Percentiles rank a stretch among this genome's conserved stretches.
Conservation (phyloP, 2,888 invertebrate species). For the Parasteatoda lunata region DNA sequence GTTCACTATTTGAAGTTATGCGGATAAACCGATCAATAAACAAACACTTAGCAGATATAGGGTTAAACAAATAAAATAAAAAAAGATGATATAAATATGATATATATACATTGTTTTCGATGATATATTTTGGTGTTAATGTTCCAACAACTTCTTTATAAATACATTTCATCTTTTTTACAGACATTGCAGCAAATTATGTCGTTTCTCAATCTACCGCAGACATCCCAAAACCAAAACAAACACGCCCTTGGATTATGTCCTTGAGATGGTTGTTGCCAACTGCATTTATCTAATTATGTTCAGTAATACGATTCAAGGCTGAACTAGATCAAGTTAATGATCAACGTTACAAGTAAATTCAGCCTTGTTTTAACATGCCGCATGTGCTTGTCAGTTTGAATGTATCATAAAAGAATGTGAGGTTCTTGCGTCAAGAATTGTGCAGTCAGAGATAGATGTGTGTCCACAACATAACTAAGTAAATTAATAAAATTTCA, state of each 20-base stretch:
- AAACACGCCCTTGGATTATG: conserved; percentile 1
- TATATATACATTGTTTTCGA: conserved; percentile 59
- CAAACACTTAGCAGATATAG: neutral
- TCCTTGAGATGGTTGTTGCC: conserved; percentile 15
- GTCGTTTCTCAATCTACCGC: neutral
- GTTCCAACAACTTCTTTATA: conserved; percentile 62
- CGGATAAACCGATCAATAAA: neutral
- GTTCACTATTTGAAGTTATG: too few species aligned
- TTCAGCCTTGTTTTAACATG: too few species aligned
- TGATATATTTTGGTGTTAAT: conserved; percentile 55
- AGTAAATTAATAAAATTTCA: too few species aligned
- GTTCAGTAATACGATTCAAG: too few species aligned
- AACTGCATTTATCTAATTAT: neutral
- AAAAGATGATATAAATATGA: neutral
- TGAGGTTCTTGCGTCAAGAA: too few species aligned
- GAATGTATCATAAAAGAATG: too few species aligned
- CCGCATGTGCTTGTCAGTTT: too few species aligned
- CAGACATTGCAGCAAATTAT: conserved; percentile 27
- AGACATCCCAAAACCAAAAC: conserved; percentile 5
- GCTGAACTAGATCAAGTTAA: too few species aligned
- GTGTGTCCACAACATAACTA: too few species aligned
- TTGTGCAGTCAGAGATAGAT: too few species aligned
- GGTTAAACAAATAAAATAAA: neutral
- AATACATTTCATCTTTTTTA: conserved; percentile 59
- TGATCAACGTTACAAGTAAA: too few species aligned